Base-by-base conservation (phyloP, 2,888 invertebrate genomes). In the Laothoe populi region DNA sequence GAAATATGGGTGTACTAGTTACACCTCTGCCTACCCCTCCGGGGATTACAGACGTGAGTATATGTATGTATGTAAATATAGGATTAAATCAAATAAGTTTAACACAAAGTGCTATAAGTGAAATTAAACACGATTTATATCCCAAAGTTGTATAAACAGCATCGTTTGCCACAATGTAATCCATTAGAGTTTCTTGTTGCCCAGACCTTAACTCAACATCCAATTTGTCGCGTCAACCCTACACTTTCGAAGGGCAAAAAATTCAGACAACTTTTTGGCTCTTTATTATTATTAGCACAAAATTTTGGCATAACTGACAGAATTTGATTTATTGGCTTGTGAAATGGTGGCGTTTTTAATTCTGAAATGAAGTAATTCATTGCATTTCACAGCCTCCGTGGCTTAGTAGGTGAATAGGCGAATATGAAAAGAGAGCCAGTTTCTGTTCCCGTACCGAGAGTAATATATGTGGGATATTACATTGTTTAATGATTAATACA, bases 151-250 rank as follows among this genome's bases (percentile, higher is more conserved):
- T n/a, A n/a, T n/a, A 24, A 26, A 63, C 10, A 45, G 26, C 42
- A 62, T 11, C 46, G 46, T 46, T 53, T 53, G 31, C 16, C 49
- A 53, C 19, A 53, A 31, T 53, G 49, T 35, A 31, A 53, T 53
- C 49, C 49, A 53, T 53, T 53, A 31, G 49, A 31, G 16, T 31
- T 53, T 31, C 49, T 35, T 53, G 49, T 53, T 53, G 21, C 45
- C 26, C 31, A 31, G 31, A 53, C 49, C 49, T 53, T 31, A 31
- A 26, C 31, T 53, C 49, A 53, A 31, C 26, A 53, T 31, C 49
- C 49, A 53, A 53, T 53, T 53, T 53, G 49, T 53, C 31, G 31
- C 16, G 31, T 53, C 31, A 53, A 53, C 31, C 49, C 31, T 53
- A 53, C 31, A 53, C 31, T 7, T 16, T 31, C 24, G 46, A 11